These are phyloP conservation scores for Eustalomyia histrio DNA, from an alignment of 2,888 invertebrate species.

Conservation along the genomic window DNA sequence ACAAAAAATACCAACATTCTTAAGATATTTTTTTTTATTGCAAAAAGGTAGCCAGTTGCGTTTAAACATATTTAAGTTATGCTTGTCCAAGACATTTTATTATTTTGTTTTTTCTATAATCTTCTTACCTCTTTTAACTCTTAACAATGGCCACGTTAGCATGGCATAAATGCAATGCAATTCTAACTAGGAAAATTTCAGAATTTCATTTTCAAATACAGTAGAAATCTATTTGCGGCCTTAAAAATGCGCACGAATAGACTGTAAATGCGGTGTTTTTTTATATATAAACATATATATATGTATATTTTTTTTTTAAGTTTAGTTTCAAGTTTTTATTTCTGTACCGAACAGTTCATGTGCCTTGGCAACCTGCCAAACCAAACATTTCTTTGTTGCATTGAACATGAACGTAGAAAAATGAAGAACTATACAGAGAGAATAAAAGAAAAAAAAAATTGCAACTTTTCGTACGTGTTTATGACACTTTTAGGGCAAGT, in stretches of 20 bases:
- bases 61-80: slow-evolving; percentile 4
- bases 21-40: slow-evolving; percentile 7
- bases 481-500: slow-evolving; percentile 65
- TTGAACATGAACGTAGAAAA: slow-evolving; percentile 2
- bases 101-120: slow-evolving; percentile 8
- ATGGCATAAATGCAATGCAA: slow-evolving; percentile 27
- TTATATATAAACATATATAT: too few species aligned
- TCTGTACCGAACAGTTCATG: slow-evolving; percentile 17
- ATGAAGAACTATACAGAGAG: slow-evolving; percentile 27
- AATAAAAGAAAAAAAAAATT: slow-evolving; percentile 31
- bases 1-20: slow-evolving; percentile 9
- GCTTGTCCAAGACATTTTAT: slow-evolving; percentile 31
- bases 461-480: slow-evolving; percentile 61
- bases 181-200: slow-evolving; percentile 36
- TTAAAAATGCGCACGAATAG: slow-evolving; percentile 56
- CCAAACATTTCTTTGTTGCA: slow-evolving; percentile 42
- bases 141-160: background rate
- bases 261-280: slow-evolving; percentile 57
- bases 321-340: background rate
- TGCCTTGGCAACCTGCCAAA: slow-evolving; percentile 54
- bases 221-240: slow-evolving; percentile 59
- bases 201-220: slow-evolving; percentile 6
- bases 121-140: background rate
- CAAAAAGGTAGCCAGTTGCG: background rate
- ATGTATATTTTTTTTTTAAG: slow-evolving; percentile 5